Base-by-base conservation (phyloP, 2,797 vertebrate genomes). In the Anguilla megastoma region DNA sequence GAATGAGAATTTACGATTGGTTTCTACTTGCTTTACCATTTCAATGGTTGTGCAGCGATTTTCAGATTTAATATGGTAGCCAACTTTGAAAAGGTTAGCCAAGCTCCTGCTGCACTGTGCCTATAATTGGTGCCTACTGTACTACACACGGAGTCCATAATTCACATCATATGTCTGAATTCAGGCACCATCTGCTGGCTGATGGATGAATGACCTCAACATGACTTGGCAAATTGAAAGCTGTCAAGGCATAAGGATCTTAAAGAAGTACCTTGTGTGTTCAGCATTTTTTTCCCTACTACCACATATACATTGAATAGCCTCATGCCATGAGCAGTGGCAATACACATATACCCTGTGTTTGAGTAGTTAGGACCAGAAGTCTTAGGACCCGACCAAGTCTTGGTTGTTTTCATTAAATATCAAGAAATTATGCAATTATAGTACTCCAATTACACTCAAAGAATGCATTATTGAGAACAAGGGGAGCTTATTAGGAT, bases 111-210 rank as follows among this genome's bases (percentile, higher is more conserved):
- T 76, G 30, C 30, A 27, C n/a, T 33, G 9, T 30, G n/a, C 27
- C 63, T 45, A 45, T 45, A 45, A 14, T 54, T 54, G 12, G 30
- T 45, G 76, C 36, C 79, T 24, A 50, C 79, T 76, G 2, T 18
- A 50, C 41, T 82, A 24, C 45, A 82, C 41, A 76, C 30, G 18
- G 3, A 12, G 24, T n/a, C 41, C 24, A 9, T 50, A 10, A 36
- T 10, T 50, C 79, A 50, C 45, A 48, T 82, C 79, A n/a, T 48
- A 50, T 9, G 74, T 36, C 79, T n/a, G 21, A 82, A n/a, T n/a
- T 82, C 79, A n/a, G 79, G 24, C 79, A n/a, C 79, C 79, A 82
- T n/a, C 79, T 50, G 21, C 41, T 82, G 79, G 79, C 21, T 50
- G 79, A 50, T 82, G 24, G 18, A 24, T 82, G 79, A 82, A 82